Evolutionary conservation across 2,888 invertebrate species (phyloP).

Genomic region (Clostera curtula): DNA sequence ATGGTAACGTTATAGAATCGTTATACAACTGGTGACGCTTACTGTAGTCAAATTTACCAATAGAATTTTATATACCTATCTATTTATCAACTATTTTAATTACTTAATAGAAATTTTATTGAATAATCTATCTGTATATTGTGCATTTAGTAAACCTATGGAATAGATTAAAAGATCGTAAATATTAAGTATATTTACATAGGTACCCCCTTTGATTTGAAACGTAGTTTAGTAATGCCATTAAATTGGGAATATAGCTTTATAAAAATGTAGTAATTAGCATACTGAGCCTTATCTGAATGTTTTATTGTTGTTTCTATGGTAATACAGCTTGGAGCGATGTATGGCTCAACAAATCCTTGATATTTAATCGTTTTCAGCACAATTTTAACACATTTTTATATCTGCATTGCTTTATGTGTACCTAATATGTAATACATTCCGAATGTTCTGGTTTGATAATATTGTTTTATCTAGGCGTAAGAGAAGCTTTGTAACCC

Average conservation of each 20-base stretch:
- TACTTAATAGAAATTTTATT: slow-evolving; percentile 42
- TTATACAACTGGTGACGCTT: slow-evolving; percentile 69
- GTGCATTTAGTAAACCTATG: slow-evolving; percentile 53
- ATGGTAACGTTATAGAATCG: slow-evolving; percentile 49
- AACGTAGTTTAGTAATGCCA: slow-evolving; percentile 46
- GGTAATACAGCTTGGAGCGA: slow-evolving; percentile 38
- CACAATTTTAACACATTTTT: slow-evolving; percentile 14
- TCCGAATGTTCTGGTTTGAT: slow-evolving; percentile 26
- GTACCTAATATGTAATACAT: no score
- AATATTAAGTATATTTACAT: slow-evolving; percentile 27
- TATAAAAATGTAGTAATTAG: slow-evolving; percentile 71
- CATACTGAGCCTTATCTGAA: slow-evolving; percentile 52
- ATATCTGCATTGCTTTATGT: slow-evolving; percentile 20
- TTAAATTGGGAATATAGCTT: slow-evolving; percentile 79
- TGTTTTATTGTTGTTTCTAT: slow-evolving; percentile 36
- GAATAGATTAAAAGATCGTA: slow-evolving; percentile 27
- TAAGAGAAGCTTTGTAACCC: no score
- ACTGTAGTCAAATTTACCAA: slow-evolving; percentile 57
- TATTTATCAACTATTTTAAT: slow-evolving; percentile 60
- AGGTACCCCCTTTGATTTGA: slow-evolving; percentile 26
- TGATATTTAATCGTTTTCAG: slow-evolving; percentile 13
- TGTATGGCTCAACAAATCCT: slow-evolving; percentile 22
- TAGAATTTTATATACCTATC: slow-evolving; percentile 59
- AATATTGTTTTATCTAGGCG: no score
- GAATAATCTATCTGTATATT: slow-evolving; percentile 57